Conservation (phyloP, 2,888 invertebrate species). For the Mythimna lalbum region DNA sequence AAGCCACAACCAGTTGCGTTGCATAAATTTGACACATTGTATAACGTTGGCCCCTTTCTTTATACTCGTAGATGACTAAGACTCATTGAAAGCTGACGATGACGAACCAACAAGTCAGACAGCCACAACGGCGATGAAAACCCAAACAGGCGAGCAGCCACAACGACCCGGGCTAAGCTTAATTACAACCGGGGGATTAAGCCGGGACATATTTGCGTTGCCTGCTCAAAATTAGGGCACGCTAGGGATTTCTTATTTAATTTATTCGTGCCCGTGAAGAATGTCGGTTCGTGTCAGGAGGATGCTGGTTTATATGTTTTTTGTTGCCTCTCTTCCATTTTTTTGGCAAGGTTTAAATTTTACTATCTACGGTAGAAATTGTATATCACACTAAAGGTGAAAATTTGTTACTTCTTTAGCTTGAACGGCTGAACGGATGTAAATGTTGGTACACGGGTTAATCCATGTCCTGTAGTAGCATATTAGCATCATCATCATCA, state of each 20-base stretch:
- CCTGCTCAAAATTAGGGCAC: slow-evolving; percentile 72
- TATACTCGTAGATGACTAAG: neutral
- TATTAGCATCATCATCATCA: too few species aligned
- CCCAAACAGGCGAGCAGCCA: slow-evolving; percentile 65
- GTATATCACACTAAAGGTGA: neutral
- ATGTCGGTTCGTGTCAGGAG: slow-evolving; percentile 60
- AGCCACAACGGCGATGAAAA: slow-evolving; percentile 64
- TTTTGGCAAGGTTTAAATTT: slow-evolving; percentile 20
- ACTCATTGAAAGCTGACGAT: slow-evolving; percentile 63
- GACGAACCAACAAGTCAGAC: slow-evolving; percentile 62
- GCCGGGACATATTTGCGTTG: slow-evolving; percentile 72
- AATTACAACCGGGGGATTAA: slow-evolving; percentile 72
- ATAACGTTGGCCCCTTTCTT: neutral
- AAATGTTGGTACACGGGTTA: too few species aligned
- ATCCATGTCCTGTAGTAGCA: too few species aligned
- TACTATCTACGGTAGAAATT: neutral
- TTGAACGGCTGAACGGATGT: too few species aligned
- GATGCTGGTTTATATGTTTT: slow-evolving; percentile 39
- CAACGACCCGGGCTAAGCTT: slow-evolving; percentile 68
- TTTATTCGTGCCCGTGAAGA: slow-evolving; percentile 74
- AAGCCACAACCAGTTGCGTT: too few species aligned
- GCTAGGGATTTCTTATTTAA: slow-evolving; percentile 75
- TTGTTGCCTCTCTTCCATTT: slow-evolving; percentile 32
- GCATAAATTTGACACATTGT: too few species aligned
- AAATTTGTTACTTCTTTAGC: too few species aligned